Evolutionary conservation across 1,140 invertebrate genomes (phyloP).

Genomic region (Pseudomyrmex flavicornis): DNA sequence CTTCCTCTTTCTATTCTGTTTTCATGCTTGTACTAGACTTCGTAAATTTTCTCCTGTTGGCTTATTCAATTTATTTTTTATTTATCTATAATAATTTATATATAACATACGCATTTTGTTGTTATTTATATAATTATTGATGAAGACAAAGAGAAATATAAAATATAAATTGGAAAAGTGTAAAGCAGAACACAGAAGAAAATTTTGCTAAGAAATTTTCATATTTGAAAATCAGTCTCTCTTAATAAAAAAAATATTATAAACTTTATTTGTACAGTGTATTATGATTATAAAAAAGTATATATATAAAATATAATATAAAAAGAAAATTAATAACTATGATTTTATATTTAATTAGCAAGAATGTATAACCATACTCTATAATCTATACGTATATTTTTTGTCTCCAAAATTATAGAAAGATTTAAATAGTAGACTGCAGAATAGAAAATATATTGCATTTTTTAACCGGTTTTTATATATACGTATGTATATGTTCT

Average conservation of each 20-base stretch:
- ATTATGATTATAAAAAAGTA: slow-evolving; percentile 78
- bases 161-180: slow-evolving; percentile 46
- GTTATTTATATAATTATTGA: slow-evolving; percentile 19
- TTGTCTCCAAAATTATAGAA: slow-evolving; percentile 75
- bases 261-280: slow-evolving; percentile 82
- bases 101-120: slow-evolving; percentile 20
- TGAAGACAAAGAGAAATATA: slow-evolving; percentile 23
- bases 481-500: slow-evolving; percentile 69
- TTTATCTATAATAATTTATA: slow-evolving; percentile 32
- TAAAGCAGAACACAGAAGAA: slow-evolving; percentile 42
- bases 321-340: slow-evolving; percentile 76
- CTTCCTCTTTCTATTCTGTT: not conserved
- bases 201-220: slow-evolving; percentile 69
- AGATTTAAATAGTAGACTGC: slow-evolving; percentile 77
- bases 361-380: slow-evolving; percentile 69
- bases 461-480: slow-evolving; percentile 82
- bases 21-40: too few species aligned
- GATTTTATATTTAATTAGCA: slow-evolving; percentile 79
- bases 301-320: slow-evolving; percentile 66
- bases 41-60: not conserved
- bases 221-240: slow-evolving; percentile 64
- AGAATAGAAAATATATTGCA: slow-evolving; percentile 75
- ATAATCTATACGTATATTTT: slow-evolving; percentile 65
- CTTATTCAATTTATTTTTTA: not conserved
- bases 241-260: slow-evolving; percentile 68